Conservation (phyloP, 2,797 vertebrate genomes). For the Esox masquinongy region DNA sequence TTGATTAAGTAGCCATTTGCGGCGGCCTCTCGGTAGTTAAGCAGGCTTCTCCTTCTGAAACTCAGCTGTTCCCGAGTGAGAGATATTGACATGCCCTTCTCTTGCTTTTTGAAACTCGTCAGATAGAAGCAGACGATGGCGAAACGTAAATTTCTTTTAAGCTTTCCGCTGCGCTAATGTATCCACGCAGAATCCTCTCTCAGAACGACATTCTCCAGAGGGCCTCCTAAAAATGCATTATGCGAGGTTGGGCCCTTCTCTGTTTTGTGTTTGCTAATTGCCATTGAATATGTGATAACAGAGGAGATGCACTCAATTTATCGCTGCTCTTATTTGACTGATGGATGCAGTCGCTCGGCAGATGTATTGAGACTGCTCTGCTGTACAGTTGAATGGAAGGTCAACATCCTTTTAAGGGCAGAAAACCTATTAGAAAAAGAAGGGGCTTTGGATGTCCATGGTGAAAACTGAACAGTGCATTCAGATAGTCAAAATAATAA, state of each 20-base stretch:
- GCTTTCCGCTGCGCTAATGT: conserved; percentile 61
- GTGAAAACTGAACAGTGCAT: conserved; percentile 36
- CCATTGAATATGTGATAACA: conserved; percentile 44
- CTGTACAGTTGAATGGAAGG: conserved; percentile 10
- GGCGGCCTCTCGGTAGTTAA: conserved; percentile 66
- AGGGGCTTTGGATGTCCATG: conserved; percentile 1
- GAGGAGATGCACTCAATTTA: conserved; percentile 27
- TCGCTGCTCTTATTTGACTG: conserved; percentile 33
- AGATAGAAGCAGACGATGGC: conserved; percentile 38
- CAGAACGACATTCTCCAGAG: conserved; percentile 39
- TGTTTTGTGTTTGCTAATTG: conserved; percentile 48
- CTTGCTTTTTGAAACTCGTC: conserved; percentile 61
- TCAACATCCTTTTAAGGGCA: conserved; percentile 7
- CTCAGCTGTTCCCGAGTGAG: conserved; percentile 66
- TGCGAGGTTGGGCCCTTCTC: conserved; percentile 40
- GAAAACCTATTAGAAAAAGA: background rate
- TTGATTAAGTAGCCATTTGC: conserved; percentile 80
- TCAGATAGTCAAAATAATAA: conserved; percentile 10
- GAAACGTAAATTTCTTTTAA: conserved; percentile 69
- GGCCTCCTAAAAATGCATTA: conserved; percentile 53
- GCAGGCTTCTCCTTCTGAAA: conserved; percentile 71
- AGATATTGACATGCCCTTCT: conserved; percentile 72
- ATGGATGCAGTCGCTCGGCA: conserved; percentile 29
- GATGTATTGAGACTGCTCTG: conserved; percentile 11
- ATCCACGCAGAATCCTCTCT: conserved; percentile 34